Evolutionary conservation across 2,797 vertebrate genomes (phyloP), one percentile per base, ranked within the genome.

Genomic region (Pangasius djambal): DNA sequence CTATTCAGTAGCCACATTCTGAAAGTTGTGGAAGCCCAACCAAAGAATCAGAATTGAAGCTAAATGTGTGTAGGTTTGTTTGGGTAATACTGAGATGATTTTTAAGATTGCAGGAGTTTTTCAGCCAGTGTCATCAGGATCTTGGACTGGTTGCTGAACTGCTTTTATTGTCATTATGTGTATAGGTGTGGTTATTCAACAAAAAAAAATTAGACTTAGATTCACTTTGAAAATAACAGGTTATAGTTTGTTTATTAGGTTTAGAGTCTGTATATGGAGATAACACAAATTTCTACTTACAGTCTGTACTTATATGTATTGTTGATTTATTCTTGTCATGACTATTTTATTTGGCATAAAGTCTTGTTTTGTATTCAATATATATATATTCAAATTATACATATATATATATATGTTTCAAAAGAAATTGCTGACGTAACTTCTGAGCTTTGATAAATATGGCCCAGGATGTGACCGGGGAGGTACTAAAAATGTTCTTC

Each of bases 401-500:
- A 65, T n/a, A 65, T n/a, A n/a, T 69, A 16, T 16, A 6, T 67
- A 16, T 34, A 2, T 67, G 78, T 25, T 31, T 25, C 18, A 40
- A 82, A 59, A 22, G 34, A 59, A 59, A 82, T 25, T 37, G 79
- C 31, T 83, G 81, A 40, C 40, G 55, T 59, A 79, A 82, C 79
- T 37, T 82, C 79, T 37, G 57, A 67, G 82, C 61, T 78, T 57
- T 79, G 72, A 88, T 86, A 55, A 34, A 31, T 31, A 34, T 65
- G 20, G 3, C 31, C 22, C 31, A 55, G 44, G 85, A 65, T 86
- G 81, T 81, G 63, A 13, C 44, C 31, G 52, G 44, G 63, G 67
- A 61, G 52, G 55, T 84, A 22, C 59, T 86, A 55, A 65, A 67
- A 67, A 67, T 83, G 82, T 67, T 83, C 82, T 83, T 83, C 48